Conservation (phyloP, 2,888 invertebrate genomes). For the Acanthosepion esculentum region DNA sequence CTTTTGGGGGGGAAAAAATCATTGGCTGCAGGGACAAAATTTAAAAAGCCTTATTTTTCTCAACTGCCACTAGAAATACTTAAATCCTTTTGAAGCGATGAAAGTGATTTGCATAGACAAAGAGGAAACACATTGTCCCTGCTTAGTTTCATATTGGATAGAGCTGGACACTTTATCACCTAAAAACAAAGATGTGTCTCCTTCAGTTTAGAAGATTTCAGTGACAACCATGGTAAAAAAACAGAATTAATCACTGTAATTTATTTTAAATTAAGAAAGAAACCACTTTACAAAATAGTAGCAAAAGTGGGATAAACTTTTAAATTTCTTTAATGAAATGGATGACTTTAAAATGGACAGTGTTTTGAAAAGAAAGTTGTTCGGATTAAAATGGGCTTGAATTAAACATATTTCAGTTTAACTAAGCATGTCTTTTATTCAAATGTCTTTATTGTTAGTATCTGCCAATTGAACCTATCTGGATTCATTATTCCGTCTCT, state of each 20-base stretch:
- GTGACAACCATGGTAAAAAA: neutral
- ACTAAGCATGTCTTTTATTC: neutral
- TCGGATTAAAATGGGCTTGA: neutral
- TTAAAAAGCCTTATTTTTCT: neutral
- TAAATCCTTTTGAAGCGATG: neutral
- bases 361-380: neutral
- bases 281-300: neutral
- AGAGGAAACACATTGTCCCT: neutral
- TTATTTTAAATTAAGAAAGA: neutral
- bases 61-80: neutral
- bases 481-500: neutral
- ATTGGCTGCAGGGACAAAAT: neutral
- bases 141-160: neutral
- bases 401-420: neutral
- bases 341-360: neutral
- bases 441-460: neutral
- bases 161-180: neutral
- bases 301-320: neutral
- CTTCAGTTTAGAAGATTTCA: neutral
- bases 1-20: neutral
- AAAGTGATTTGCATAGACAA: neutral
- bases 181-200: neutral
- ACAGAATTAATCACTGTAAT: neutral
- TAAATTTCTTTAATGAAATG: neutral
- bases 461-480: neutral